Conservation (phyloP, 1,140 invertebrate species). For the Wiebesia pumilae region DNA sequence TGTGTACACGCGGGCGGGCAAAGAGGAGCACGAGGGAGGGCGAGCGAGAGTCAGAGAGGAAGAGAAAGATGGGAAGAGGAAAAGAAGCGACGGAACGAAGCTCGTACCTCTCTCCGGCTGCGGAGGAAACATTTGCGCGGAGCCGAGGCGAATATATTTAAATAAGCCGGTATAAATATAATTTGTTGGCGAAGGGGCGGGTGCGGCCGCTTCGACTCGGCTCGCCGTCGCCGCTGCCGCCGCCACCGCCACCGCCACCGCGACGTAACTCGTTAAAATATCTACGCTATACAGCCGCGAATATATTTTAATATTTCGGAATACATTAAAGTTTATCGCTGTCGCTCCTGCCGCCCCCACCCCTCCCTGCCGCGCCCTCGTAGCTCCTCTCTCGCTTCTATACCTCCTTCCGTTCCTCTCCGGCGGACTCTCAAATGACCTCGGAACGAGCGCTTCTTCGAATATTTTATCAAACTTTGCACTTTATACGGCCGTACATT, state of each 20-base stretch:
- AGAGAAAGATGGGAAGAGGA: constrained; percentile 32
- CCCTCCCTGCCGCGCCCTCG: constrained; percentile 53
- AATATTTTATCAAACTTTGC: constrained; percentile 59
- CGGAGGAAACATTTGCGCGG: constrained; percentile 60
- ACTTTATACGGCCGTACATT: constrained; percentile 60
- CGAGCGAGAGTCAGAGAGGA: constrained; percentile 4
- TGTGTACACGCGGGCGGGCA: background rate
- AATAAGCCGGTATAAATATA: constrained; percentile 73
- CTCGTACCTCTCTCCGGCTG: constrained; percentile 28
- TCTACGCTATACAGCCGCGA: constrained; percentile 66
- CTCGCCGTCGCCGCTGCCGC: constrained; percentile 57
- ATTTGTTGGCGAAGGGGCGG: constrained; percentile 64
- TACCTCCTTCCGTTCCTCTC: constrained; percentile 36
- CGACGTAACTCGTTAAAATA: constrained; percentile 71
- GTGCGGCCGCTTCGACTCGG: constrained; percentile 39
- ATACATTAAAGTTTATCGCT: constrained; percentile 75
- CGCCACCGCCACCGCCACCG: constrained; percentile 55
- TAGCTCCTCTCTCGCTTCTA: constrained; percentile 26
- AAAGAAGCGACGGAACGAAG: constrained; percentile 19
- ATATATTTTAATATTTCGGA: constrained; percentile 75
- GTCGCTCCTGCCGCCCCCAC: constrained; percentile 52
- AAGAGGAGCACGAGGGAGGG: background rate
- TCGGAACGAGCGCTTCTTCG: constrained; percentile 54
- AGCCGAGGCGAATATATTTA: constrained; percentile 68
- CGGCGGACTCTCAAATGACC: constrained; percentile 54